Evolutionary conservation across 2,113 vertebrate genomes (phyloP).

Genomic region (Chunga burmeisteri): DNA sequence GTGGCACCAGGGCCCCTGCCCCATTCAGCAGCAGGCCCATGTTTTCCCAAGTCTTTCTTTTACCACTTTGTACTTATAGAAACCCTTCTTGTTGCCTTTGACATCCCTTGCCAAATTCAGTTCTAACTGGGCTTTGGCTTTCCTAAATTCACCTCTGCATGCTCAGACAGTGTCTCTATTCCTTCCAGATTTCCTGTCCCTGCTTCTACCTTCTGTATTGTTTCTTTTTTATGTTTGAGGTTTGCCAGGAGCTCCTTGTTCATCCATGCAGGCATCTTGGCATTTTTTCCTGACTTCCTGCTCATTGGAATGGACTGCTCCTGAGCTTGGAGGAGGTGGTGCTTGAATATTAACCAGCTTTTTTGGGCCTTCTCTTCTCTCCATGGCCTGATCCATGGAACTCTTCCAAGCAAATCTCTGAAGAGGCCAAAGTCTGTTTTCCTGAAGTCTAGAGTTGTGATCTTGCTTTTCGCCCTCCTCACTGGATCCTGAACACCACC

Average conservation of each 20-base stretch:
- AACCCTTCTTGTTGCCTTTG: neutral
- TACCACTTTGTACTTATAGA: neutral
- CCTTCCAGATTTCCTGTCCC: neutral
- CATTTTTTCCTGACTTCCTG: no score
- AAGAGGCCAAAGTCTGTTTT: neutral
- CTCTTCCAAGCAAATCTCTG: neutral
- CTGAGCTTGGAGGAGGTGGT: no score
- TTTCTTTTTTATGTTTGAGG: neutral
- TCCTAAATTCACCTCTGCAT: neutral
- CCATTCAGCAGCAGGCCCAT: neutral
- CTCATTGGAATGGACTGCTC: no score
- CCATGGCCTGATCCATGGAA: no score
- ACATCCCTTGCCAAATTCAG: neutral
- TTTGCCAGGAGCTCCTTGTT: no score
- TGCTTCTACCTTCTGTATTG: neutral
- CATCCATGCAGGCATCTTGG: no score
- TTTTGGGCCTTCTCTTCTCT: no score
- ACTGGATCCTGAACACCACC: neutral
- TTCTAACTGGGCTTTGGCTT: neutral
- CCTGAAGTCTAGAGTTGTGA: neutral
- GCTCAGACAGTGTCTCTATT: neutral
- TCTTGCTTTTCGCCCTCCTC: neutral
- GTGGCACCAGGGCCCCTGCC: neutral
- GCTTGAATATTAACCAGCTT: no score
- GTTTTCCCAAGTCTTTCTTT: neutral